These are phyloP conservation scores for Carapus acus DNA, from an alignment of 2,797 vertebrate genomes.

Conservation along the genomic window DNA sequence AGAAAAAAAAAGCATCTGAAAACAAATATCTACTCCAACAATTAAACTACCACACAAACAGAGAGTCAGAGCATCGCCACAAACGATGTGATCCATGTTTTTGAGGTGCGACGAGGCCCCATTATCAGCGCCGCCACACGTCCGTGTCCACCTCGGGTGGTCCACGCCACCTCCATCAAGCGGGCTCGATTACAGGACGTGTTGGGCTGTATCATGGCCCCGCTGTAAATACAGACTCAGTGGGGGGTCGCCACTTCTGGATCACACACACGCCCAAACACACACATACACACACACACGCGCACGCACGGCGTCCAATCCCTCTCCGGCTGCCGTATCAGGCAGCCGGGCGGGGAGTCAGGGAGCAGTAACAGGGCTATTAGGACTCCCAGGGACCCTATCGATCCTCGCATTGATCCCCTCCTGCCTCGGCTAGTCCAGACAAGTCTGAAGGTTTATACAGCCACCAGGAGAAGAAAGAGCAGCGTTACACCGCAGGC, in stretches of 20 bases:
- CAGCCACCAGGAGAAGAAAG: slow-evolving; percentile 47
- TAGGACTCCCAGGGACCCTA: slow-evolving; percentile 69
- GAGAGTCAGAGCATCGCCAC: too few species aligned
- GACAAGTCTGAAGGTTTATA: slow-evolving; percentile 56
- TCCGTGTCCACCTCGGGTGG: background rate
- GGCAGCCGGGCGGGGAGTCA: slow-evolving; percentile 60
- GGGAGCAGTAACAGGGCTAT: slow-evolving; percentile 69
- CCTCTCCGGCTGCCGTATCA: slow-evolving; percentile 50
- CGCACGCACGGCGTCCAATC: slow-evolving; percentile 5
- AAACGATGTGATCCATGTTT: too few species aligned
- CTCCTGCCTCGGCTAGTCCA: slow-evolving; percentile 55
- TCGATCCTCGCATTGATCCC: slow-evolving; percentile 71
- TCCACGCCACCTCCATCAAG: slow-evolving; percentile 34
- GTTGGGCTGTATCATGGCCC: slow-evolving; percentile 55
- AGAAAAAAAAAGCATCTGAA: too few species aligned
- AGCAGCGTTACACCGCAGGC: slow-evolving; percentile 44
- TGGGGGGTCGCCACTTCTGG: slow-evolving; percentile 37
- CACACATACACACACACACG: slow-evolving; percentile 9
- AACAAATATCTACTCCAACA: too few species aligned
- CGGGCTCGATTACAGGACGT: slow-evolving; percentile 41
- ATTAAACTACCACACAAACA: too few species aligned
- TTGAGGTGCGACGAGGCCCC: background rate
- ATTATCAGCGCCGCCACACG: background rate
- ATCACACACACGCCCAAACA: slow-evolving; percentile 22
- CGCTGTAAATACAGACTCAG: slow-evolving; percentile 50